A percentile compares a stretch with the other conserved stretches of the same genome.
Conservation (phyloP, 2,888 invertebrate genomes). For the Perithous albicinctus region DNA sequence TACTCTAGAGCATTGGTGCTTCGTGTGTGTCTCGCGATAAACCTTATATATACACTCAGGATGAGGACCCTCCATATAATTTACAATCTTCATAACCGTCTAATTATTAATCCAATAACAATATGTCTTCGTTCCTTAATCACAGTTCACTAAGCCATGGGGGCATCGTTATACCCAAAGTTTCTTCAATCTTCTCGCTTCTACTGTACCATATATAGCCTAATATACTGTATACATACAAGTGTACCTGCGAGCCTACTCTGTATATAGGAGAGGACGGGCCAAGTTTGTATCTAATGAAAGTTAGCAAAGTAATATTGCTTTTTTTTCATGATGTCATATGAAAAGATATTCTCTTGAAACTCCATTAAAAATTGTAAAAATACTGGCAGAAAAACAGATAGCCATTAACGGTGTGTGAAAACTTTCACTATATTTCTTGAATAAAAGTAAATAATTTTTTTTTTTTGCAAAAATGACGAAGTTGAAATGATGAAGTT, state of each 20-base stretch:
- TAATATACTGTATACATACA: background rate
- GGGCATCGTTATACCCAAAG: constrained; percentile 39
- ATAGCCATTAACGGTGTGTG: too few relatives aligned
- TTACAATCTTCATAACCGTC: constrained; percentile 31
- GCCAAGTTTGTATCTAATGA: background rate
- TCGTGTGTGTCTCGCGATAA: background rate
- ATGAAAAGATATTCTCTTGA: background rate
- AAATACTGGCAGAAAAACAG: background rate
- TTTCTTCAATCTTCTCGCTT: constrained; percentile 25
- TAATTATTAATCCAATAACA: constrained; percentile 47
- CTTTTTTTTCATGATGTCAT: background rate
- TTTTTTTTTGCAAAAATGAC: too few relatives aligned
- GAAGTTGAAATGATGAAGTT: too few relatives aligned
- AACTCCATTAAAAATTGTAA: background rate
- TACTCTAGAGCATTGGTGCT: background rate
- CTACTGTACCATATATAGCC: background rate
- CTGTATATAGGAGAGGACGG: background rate
- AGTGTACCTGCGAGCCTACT: background rate
- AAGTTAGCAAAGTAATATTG: background rate
- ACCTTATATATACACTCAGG: background rate
- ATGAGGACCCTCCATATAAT: background rate
- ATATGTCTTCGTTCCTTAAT: constrained; percentile 20
- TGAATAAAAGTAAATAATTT: too few relatives aligned
- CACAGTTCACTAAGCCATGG: constrained; percentile 22
- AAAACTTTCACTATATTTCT: too few relatives aligned